A percentile compares a stretch with the other conserved stretches of the same genome.
Conservation (phyloP, 37 sponge, comb jelly and placozoan genomes). For the Petrosia ficiformis region DNA sequence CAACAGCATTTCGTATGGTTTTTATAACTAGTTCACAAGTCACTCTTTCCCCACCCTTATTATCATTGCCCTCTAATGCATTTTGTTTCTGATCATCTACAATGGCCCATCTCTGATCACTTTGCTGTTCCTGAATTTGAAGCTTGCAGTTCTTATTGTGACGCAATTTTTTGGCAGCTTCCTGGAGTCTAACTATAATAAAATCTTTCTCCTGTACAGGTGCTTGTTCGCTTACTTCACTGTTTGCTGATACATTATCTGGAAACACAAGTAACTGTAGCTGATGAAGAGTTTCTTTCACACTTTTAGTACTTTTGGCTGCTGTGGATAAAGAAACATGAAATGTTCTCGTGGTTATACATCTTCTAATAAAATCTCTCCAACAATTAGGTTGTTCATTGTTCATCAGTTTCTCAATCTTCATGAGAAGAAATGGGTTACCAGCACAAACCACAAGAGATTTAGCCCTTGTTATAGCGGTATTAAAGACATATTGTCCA, state of each 20-base stretch:
- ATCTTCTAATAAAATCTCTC: background rate
- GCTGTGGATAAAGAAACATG: background rate
- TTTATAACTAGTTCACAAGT: constrained; percentile 21
- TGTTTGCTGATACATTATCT: no score
- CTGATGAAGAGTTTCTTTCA: background rate
- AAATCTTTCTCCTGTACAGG: background rate
- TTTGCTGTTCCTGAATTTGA: background rate
- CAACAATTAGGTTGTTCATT: constrained; percentile 14
- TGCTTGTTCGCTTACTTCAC: no score
- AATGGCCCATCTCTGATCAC: background rate
- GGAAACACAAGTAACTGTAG: background rate
- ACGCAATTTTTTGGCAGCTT: background rate
- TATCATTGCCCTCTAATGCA: background rate
- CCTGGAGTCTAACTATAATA: background rate
- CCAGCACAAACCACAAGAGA: constrained; percentile 36
- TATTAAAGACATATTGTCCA: constrained; percentile 29
- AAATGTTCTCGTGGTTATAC: background rate
- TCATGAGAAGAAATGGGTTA: constrained; percentile 28
- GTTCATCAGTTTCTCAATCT: background rate
- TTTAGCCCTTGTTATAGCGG: constrained; percentile 21
- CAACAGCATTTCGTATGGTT: constrained; percentile 24
- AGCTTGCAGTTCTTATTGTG: background rate
- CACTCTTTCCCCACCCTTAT: no score
- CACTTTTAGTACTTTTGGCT: background rate
- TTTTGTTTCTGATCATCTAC: background rate